A percentile compares a stretch with the other conserved stretches of the same genome.
Evolutionary conservation across 1,140 invertebrate genomes (phyloP).

Genomic region (Heliconius hermathena): DNA sequence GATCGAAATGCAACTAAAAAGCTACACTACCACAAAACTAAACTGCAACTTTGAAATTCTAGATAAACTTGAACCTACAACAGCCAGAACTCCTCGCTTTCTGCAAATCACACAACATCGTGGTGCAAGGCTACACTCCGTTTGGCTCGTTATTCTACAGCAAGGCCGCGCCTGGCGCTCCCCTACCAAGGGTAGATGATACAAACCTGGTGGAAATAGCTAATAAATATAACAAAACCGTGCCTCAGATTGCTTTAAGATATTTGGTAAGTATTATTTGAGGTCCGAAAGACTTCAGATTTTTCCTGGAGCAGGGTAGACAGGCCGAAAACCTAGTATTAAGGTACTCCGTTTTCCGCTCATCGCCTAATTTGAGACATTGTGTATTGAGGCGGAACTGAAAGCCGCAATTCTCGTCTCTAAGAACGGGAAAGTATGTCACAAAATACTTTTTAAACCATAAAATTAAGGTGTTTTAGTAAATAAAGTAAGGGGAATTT

Average conservation of each 20-base stretch:
- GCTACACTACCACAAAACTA: not conserved
- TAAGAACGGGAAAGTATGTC: too few relatives aligned
- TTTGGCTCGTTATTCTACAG: constrained; percentile 85
- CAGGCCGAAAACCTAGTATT: not conserved
- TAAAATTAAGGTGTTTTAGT: too few relatives aligned
- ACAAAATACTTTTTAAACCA: too few relatives aligned
- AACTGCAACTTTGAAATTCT: constrained; percentile 21
- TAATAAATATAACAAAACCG: constrained; percentile 87
- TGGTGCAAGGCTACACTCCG: constrained; percentile 90
- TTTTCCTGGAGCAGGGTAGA: not conserved
- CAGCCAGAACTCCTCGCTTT: constrained; percentile 87
- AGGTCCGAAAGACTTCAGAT: too few relatives aligned
- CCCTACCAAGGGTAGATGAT: constrained; percentile 84
- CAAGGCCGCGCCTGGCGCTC: constrained; percentile 82
- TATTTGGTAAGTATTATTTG: constrained; percentile 81
- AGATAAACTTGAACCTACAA: constrained; percentile 86
- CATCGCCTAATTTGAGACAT: not conserved
- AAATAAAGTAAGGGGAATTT: too few relatives aligned
- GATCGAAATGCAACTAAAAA: not conserved
- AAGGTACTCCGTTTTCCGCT: not conserved
- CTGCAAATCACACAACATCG: constrained; percentile 86
- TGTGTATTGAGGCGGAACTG: too few relatives aligned
- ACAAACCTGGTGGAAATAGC: constrained; percentile 84
- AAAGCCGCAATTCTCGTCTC: too few relatives aligned
- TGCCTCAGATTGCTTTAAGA: constrained; percentile 86